phyloP scores from a whole-genome alignment of 2,797 vertebrate genomes.

The Anguilla marmorata region DNA sequence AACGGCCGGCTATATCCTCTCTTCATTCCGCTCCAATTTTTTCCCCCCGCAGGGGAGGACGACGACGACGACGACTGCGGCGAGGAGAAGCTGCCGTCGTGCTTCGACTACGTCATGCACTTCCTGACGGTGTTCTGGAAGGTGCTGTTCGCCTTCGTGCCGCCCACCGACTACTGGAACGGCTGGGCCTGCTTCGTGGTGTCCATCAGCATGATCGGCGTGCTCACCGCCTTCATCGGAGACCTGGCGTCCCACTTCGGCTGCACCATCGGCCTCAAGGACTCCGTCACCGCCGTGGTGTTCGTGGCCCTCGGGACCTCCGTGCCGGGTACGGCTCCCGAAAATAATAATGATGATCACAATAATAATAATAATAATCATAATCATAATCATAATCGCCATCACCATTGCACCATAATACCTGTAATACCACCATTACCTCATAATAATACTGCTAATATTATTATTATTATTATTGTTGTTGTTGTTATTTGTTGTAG shows the following conservation, averaged over 20 bases:
- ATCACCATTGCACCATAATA: not conserved
- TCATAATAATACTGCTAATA: not conserved
- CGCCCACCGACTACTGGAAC: slow-evolving; percentile 93
- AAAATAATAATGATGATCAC: not conserved
- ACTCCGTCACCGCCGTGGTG: slow-evolving; percentile 94
- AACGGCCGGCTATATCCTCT: too few relatives aligned
- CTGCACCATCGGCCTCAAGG: slow-evolving; percentile 94
- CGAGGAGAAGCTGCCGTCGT: slow-evolving; percentile 88
- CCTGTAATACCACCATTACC: not conserved
- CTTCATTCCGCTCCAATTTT: not conserved
- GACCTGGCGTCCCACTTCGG: slow-evolving; percentile 97
- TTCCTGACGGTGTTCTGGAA: slow-evolving; percentile 98
- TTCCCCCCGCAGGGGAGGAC: slow-evolving; percentile 72
- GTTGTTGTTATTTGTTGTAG: not conserved
- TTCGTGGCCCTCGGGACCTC: slow-evolving; percentile 94
- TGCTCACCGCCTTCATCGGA: slow-evolving; percentile 91
- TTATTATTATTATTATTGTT: not conserved
- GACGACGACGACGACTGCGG: slow-evolving; percentile 81
- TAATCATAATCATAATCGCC: not conserved
- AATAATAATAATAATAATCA: not conserved
- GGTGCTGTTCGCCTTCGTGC: slow-evolving; percentile 91
- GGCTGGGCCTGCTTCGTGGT: slow-evolving; percentile 95
- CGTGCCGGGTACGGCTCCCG: slow-evolving; percentile 81
- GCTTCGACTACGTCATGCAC: slow-evolving; percentile 94
- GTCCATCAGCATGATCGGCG: slow-evolving; percentile 89